Evolutionary conservation across 2,113 vertebrate genomes (phyloP), one percentile per base, ranked within the genome.

Genomic region (Silurus asotus): DNA sequence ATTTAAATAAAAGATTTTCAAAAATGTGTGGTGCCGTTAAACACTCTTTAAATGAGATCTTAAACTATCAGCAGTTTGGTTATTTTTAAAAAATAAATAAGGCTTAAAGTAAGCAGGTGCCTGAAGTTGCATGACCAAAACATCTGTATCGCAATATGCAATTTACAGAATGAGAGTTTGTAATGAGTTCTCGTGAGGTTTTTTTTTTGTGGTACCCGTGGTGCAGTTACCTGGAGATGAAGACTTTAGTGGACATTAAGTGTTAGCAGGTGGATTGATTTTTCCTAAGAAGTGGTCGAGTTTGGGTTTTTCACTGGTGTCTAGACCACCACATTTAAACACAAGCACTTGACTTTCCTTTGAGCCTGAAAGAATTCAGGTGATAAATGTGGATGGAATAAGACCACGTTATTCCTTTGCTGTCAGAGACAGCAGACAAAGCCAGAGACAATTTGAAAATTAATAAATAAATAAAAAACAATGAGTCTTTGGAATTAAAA

Each of bases 51-150:
- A 82, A 5, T 67, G 62, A 65, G 23, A 49, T 20, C 61, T 81
- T n/a, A 20, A 49, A 51, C 37, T 81, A 51, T 74, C 28, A 74
- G 25, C 15, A 67, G 37, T 84, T 84, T 55, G 14, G 20, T 59
- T 72, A 75, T n/a, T 61, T 84, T n/a, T 84, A 23, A 62, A 76
- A n/a, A 86, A 88, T 85, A 87, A 75, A 49, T 84, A 25, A 64
- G 65, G 51, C 88, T 88, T 85, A 86, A 91, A 45, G 80, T 84
- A 67, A 85, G 90, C 83, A 84, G 13, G 80, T 83, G 85, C 89
- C 90, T 90, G 89, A 82, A 87, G 91, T 51, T 25, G 37, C 28
- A 37, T 37, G 37, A 37, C 15, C 5, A 20, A 62, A 69, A 59
- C 37, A 70, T 53, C 19, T 67, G 9, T 62, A 78, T 56, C 11